Evolutionary conservation across 2,113 vertebrate genomes (phyloP).

Genomic region (Tragelaphus imberbis): DNA sequence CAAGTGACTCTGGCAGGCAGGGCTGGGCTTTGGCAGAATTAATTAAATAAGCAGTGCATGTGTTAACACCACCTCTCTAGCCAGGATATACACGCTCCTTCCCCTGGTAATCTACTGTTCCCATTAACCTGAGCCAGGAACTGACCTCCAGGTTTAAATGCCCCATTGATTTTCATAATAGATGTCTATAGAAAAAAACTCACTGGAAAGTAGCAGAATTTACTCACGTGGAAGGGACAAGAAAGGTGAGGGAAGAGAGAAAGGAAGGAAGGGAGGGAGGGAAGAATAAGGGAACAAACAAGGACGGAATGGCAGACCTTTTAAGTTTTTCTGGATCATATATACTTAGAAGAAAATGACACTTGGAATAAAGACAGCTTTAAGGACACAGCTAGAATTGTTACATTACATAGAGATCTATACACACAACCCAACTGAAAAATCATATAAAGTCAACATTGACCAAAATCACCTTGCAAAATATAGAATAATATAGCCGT

Average conservation of each 20-base stretch:
- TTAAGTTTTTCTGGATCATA: neutral
- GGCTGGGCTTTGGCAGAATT: neutral
- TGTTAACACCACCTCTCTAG: neutral
- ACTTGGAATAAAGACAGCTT: neutral
- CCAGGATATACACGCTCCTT: no score
- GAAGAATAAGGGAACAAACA: neutral
- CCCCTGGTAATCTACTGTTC: neutral
- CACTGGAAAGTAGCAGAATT: neutral
- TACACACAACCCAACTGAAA: neutral
- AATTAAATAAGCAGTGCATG: neutral
- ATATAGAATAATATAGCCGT: neutral
- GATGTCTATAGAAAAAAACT: neutral
- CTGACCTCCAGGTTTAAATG: neutral
- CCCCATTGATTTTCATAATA: neutral
- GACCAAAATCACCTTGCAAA: neutral
- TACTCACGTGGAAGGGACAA: neutral
- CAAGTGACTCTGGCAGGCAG: neutral
- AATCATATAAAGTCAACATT: neutral
- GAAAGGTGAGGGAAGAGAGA: neutral
- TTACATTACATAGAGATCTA: neutral
- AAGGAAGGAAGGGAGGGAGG: rapidly evolving
- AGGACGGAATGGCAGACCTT: neutral
- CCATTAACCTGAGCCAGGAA: neutral
- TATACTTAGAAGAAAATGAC: neutral
- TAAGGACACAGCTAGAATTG: neutral